Percentiles rank a stretch among this genome's conserved stretches.
Evolutionary conservation across 2,113 vertebrate species (phyloP).

Genomic region (Cheilinus undulatus): DNA sequence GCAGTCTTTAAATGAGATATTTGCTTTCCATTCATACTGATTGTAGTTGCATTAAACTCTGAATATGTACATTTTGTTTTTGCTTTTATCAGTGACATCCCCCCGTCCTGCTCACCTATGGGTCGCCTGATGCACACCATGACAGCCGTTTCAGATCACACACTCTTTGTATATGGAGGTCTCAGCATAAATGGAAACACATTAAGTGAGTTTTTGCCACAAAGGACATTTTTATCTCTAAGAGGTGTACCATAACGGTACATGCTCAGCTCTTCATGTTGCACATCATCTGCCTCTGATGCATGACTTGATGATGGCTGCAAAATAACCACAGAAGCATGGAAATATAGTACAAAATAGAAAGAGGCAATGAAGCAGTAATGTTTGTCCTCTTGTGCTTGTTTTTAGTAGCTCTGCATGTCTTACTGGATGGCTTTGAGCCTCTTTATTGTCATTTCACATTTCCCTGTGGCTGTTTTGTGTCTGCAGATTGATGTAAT

Average conservation of each 20-base stretch:
- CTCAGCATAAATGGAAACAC: constrained; percentile 89
- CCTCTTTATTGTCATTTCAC: background rate
- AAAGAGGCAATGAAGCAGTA: too few species aligned
- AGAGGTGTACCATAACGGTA: too few species aligned
- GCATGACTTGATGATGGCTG: too few species aligned
- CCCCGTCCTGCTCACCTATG: constrained; percentile 79
- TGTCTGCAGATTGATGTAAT: background rate
- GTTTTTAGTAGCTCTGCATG: background rate
- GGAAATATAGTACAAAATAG: too few species aligned
- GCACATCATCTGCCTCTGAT: background rate
- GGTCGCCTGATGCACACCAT: constrained; percentile 94
- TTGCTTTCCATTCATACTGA: too few species aligned
- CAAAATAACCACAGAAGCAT: too few species aligned
- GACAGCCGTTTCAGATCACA: constrained; percentile 88
- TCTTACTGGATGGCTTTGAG: background rate
- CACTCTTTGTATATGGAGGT: constrained; percentile 93
- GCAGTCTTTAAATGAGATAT: too few species aligned
- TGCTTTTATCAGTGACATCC: constrained; percentile 76
- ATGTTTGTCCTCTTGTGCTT: too few species aligned
- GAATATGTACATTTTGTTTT: constrained; percentile 22
- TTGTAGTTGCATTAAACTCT: background rate
- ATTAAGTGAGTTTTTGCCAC: constrained; percentile 85
- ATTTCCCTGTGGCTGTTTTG: background rate
- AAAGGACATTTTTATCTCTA: background rate
- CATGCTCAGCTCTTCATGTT: too few species aligned